Evolutionary conservation across 2,888 invertebrate genomes (phyloP).

Genomic region (Platycnemis pennipes): DNA sequence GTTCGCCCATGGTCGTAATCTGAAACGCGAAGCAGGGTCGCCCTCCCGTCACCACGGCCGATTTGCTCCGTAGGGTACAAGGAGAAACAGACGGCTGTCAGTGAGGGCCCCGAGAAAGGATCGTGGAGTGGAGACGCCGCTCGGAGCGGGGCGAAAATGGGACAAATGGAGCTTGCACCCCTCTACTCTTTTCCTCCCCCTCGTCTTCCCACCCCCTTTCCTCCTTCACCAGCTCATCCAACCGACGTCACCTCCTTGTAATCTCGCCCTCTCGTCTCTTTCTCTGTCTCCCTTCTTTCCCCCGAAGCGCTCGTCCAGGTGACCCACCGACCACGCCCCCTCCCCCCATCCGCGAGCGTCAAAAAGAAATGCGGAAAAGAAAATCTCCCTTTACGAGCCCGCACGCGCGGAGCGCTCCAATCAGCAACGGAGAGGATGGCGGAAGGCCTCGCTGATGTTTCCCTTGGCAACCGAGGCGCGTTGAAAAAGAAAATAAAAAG

Average conservation of each 20-base stretch:
- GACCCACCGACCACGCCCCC: neutral
- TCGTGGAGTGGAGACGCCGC: neutral
- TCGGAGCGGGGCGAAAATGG: neutral
- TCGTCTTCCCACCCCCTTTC: slow-evolving; percentile 69
- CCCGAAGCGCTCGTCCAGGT: slow-evolving; percentile 14
- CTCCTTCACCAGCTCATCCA: slow-evolving; percentile 72
- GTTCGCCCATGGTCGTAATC: neutral
- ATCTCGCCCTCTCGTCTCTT: slow-evolving; percentile 64
- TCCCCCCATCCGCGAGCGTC: neutral
- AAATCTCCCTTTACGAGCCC: neutral
- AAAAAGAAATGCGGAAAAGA: neutral
- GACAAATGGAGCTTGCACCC: neutral
- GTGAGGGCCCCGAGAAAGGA: neutral
- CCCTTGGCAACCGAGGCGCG: neutral
- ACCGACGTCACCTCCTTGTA: slow-evolving; percentile 74
- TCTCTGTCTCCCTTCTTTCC: slow-evolving; percentile 68
- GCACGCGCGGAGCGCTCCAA: neutral
- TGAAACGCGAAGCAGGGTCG: neutral
- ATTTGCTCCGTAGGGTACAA: no score
- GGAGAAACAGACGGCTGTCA: no score
- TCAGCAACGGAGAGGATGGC: neutral
- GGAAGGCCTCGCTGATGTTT: neutral
- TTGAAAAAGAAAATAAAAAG: neutral
- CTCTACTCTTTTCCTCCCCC: neutral
- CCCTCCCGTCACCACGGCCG: neutral